These are phyloP conservation scores for Argyra leucocephala DNA, from an alignment of 2,888 invertebrate species.

Conservation along the genomic window DNA sequence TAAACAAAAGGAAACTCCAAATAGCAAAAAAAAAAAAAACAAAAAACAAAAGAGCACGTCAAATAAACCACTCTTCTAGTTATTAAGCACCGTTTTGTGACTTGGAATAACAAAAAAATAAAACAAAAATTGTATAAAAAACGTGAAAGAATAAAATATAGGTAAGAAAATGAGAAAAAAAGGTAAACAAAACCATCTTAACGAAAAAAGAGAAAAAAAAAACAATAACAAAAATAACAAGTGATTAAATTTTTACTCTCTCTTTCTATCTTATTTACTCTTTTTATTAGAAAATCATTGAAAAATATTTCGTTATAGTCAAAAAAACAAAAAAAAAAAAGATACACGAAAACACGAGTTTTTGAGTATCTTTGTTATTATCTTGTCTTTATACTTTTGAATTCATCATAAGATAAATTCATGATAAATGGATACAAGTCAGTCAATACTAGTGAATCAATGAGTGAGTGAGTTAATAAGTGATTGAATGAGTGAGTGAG, in stretches of 20 bases:
- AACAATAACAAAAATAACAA: too few relatives aligned
- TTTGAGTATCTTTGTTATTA: not conserved
- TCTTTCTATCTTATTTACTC: not conserved
- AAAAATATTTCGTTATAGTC: not conserved
- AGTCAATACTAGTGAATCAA: too few relatives aligned
- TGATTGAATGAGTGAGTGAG: too few relatives aligned
- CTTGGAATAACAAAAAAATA: not conserved
- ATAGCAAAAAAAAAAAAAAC: too few relatives aligned
- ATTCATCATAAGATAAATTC: too few relatives aligned
- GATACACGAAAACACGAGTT: not conserved
- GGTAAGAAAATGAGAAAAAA: not conserved
- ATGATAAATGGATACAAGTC: too few relatives aligned
- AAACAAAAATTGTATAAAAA: not conserved
- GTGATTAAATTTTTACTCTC: not conserved
- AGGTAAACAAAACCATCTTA: not conserved
- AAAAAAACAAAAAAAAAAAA: not conserved
- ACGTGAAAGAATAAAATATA: not conserved
- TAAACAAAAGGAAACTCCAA: too few relatives aligned
- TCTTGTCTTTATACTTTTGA: not conserved
- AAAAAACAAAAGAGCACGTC: not conserved
- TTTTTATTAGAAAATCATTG: not conserved
- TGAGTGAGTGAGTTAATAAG: too few relatives aligned
- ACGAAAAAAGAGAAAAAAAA: not conserved
- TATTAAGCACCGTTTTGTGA: conserved; percentile 6
- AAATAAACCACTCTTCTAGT: not conserved